These are phyloP conservation scores for Myxocyprinus asiaticus DNA, from an alignment of 2,113 vertebrate genomes.

Conservation along the genomic window DNA sequence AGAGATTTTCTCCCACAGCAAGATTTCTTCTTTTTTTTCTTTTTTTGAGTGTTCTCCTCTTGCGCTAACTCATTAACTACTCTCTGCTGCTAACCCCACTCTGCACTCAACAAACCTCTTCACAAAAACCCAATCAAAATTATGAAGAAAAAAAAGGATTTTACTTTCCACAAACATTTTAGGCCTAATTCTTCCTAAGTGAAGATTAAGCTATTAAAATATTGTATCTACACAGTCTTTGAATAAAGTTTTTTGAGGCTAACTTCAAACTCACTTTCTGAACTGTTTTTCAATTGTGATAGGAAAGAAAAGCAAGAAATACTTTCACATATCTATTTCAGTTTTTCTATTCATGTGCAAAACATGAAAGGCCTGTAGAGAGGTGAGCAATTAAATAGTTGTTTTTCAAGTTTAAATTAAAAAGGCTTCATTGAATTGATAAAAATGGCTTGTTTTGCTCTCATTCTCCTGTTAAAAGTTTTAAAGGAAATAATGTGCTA, in stretches of 20 bases:
- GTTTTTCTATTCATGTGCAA: constrained; percentile 58
- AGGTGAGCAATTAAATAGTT: constrained; percentile 71
- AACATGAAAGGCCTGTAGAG: constrained; percentile 70
- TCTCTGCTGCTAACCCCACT: neutral
- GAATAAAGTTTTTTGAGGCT: constrained; percentile 20
- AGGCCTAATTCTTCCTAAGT: neutral
- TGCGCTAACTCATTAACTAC: constrained; percentile 29
- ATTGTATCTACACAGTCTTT: constrained; percentile 17
- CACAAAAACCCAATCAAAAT: neutral
- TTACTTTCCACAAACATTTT: constrained; percentile 3
- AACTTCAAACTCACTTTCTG: neutral
- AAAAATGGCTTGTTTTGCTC: too few relatives aligned
- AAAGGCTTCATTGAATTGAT: too few relatives aligned
- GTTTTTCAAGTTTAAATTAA: constrained; percentile 54
- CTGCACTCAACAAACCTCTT: constrained; percentile 23
- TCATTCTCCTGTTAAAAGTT: constrained; percentile 28
- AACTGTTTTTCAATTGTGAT: neutral
- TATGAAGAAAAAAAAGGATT: neutral
- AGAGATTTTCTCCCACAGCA: neutral
- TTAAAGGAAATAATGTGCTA: constrained; percentile 69
- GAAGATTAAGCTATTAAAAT: constrained; percentile 15
- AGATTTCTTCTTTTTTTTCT: neutral
- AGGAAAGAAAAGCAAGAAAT: neutral
- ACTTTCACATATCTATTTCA: constrained; percentile 44
- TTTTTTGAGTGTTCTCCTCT: constrained; percentile 19